Evolutionary conservation across 2,797 vertebrate genomes (phyloP).

Genomic region (Euphonia xanthogaster): DNA sequence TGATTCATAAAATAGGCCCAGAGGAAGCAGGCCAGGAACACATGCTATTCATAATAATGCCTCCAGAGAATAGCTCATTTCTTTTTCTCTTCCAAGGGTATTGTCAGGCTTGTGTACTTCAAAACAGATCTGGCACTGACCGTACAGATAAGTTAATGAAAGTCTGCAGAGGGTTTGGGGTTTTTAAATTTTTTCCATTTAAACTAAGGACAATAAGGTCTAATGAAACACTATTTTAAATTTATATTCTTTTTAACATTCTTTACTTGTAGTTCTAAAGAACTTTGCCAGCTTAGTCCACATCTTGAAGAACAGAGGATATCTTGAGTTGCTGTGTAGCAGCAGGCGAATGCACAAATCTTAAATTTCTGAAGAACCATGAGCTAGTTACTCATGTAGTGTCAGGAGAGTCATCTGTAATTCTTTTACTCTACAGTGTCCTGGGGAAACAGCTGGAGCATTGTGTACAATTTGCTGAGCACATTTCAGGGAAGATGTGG

Average conservation of each 20-base stretch:
- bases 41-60: neutral
- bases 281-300: neutral
- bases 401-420: neutral
- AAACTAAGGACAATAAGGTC: neutral
- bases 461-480: neutral
- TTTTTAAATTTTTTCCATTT: neutral
- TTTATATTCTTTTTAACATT: neutral
- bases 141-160: neutral
- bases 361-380: neutral
- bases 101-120: constrained; percentile 4
- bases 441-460: constrained; percentile 4
- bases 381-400: neutral
- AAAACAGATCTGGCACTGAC: neutral
- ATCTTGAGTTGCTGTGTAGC: neutral
- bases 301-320: neutral
- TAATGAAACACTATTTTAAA: neutral
- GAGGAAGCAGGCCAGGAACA: neutral
- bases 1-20: constrained; percentile 31
- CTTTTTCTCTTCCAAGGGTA: neutral
- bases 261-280: neutral
- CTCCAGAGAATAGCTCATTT: constrained; percentile 20
- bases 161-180: neutral
- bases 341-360: neutral
- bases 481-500: neutral
- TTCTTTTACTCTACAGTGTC: neutral